Evolutionary conservation across 2,113 vertebrate species (phyloP), one percentile per base, ranked within the genome.

Genomic region (Saccopteryx leptura): DNA sequence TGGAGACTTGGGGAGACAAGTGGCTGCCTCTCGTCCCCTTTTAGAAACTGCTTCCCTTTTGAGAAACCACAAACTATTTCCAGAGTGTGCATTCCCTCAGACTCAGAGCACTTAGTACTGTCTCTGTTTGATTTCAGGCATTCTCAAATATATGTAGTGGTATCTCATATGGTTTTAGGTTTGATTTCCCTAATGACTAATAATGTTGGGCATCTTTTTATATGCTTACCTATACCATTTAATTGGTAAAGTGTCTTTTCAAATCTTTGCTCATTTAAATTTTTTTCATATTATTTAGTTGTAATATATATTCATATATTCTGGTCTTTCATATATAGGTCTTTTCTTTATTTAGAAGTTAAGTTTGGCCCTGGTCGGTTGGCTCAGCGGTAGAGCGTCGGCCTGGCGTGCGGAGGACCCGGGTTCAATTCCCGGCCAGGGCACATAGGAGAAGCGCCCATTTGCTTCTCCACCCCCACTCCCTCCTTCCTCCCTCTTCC

Each of bases 111-210:
- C n/a, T 82, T 58, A 17, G 3, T 14, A 63, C 18, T 21, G 14
- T 11, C 52, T 23, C 0, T 48, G 39, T 33, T 50, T 71, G 58
- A 83, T 56, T 94, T 61, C 31, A 75, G 61, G 18, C 54, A 46
- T 80, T 63, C 21, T 75, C 21, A 69, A 23, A 48, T 6, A 28
- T 33, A 71, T 17, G 56, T 11, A 23, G 4, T 94, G 19, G 33
- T 21, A 56, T 82, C 28, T 78, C 63, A 28, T 13, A 23, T 61
- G 5, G 61, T 75, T 71, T 87, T 93, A 26, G 63, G 60, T 52
- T 78, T 92, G 4, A 74, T 61, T 94, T 93, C 61, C 24, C 17
- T 81, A 76, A 71, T 58, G 69, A 83, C 15, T 54, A 74, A 91
- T 52, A 15, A 18, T 88, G 66, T 81, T 46, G 13, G 33, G 1